These are phyloP conservation scores for Zygogramma bicolorata DNA, from an alignment of 2,888 invertebrate species.

Conservation along the genomic window DNA sequence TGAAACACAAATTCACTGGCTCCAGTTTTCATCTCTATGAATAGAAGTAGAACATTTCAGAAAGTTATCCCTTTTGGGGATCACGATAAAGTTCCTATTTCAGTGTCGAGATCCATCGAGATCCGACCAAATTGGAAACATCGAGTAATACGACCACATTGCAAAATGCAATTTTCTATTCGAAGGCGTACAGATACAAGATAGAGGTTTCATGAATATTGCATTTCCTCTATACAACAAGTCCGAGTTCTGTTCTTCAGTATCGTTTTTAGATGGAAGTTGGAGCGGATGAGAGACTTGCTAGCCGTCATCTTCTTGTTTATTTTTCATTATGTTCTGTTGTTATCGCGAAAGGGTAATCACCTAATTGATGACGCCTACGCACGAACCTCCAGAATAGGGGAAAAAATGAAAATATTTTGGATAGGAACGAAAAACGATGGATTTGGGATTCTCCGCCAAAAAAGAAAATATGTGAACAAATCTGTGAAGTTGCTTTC, in stretches of 20 bases:
- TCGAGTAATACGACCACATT: background rate
- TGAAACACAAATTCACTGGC: background rate
- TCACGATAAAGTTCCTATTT: background rate
- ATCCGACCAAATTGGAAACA: slow-evolving; percentile 1
- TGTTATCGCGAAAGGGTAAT: background rate
- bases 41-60: background rate
- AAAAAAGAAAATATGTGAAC: too few relatives aligned
- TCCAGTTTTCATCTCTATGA: background rate
- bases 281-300: background rate
- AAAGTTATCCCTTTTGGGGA: background rate
- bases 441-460: too few relatives aligned
- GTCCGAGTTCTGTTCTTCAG: background rate
- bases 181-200: background rate
- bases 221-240: background rate
- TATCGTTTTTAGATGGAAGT: background rate
- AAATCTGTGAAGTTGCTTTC: too few relatives aligned
- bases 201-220: slow-evolving; percentile 8
- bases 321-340: background rate
- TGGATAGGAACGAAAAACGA: too few relatives aligned
- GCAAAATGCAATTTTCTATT: slow-evolving; percentile 3
- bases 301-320: background rate
- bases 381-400: too few relatives aligned
- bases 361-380: background rate
- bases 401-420: too few relatives aligned
- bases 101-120: background rate